Evolutionary conservation across 2,797 vertebrate species (phyloP).

Genomic region (Channa striata): DNA sequence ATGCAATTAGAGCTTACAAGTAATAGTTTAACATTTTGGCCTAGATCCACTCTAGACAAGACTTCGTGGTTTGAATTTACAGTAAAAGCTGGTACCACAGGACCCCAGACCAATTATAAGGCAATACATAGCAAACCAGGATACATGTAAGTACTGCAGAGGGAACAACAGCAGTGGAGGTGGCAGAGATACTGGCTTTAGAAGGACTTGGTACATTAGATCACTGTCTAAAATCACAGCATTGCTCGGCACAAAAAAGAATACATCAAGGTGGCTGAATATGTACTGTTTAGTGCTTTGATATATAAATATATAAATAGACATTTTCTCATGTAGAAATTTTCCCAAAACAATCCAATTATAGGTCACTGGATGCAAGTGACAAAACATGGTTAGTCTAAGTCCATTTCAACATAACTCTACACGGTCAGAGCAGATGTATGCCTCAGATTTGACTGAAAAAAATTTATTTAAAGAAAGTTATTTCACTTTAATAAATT

Average conservation of each 20-base stretch:
- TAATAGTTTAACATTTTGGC: conserved; percentile 38
- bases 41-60: conserved; percentile 34
- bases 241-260: conserved; percentile 59
- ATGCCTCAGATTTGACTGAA: conserved; percentile 4
- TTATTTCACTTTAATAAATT: conserved; percentile 42
- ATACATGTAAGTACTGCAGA: conserved; percentile 46
- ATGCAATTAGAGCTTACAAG: conserved; percentile 49
- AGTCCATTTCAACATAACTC: conserved; percentile 51
- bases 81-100: conserved; percentile 55
- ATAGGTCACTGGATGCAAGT: conserved; percentile 39
- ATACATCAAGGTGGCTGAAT: conserved; percentile 64
- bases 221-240: conserved; percentile 70
- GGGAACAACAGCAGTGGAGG: conserved; percentile 70
- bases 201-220: conserved; percentile 64
- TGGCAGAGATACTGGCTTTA: conserved; percentile 56
- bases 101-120: conserved; percentile 63
- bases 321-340: conserved; percentile 33
- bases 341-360: too few relatives aligned
- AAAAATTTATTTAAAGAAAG: neutral
- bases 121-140: conserved; percentile 58
- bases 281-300: conserved; percentile 70
- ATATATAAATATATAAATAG: too few relatives aligned
- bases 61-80: conserved; percentile 52
- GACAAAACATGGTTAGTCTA: conserved; percentile 55
- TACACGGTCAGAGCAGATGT: conserved; percentile 41